Conservation (phyloP, 2,113 vertebrate species). For the Loxodonta africana region DNA sequence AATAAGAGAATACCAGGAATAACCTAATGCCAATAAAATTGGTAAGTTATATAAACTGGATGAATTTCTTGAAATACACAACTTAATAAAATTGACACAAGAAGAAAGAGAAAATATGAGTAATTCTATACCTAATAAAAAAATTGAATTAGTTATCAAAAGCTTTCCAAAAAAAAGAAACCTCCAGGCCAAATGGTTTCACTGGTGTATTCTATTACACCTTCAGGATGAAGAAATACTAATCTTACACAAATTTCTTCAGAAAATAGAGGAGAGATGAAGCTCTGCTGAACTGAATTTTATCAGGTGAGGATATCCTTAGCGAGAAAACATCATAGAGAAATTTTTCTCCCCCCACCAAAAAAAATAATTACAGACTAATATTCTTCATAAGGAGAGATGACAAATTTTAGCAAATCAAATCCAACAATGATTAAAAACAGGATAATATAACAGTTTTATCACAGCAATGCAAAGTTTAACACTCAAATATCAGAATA, state of each 20-base stretch:
- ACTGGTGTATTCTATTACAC: not conserved
- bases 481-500: not conserved
- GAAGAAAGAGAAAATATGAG: slow-evolving; percentile 12
- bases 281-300: not conserved
- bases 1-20: not conserved
- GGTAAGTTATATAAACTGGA: not conserved
- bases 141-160: not conserved
- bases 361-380: not conserved
- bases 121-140: not conserved
- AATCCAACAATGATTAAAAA: too few relatives aligned
- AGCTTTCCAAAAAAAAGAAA: not conserved
- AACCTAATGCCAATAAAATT: not conserved
- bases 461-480: too few relatives aligned
- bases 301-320: not conserved
- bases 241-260: not conserved
- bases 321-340: not conserved
- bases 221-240: not conserved
- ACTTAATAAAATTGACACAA: not conserved
- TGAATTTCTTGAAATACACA: not conserved
- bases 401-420: too few relatives aligned
- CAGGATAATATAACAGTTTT: too few relatives aligned
- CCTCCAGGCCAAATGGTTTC: not conserved
- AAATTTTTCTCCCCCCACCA: not conserved
- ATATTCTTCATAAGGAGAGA: not conserved
- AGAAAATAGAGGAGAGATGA: not conserved